Evolutionary conservation across 2,888 invertebrate species (phyloP).

Genomic region (Tetheella fluctuosa): DNA sequence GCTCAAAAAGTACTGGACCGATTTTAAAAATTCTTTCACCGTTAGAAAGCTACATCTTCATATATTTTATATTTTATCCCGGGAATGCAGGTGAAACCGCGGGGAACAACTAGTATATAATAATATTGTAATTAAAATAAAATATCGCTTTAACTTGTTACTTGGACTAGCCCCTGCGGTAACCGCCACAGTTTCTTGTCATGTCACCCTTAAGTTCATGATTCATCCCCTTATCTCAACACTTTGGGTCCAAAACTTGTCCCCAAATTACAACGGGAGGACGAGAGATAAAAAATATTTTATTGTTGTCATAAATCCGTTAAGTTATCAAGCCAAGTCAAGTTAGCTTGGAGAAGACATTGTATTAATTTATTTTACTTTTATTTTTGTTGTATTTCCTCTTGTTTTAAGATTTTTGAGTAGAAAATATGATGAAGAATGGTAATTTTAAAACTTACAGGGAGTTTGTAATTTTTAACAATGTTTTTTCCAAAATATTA

Average conservation of each 20-base stretch:
- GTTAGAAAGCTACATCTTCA: no score
- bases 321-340: not conserved
- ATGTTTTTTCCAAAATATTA: no score
- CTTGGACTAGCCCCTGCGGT: not conserved
- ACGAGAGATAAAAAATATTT: not conserved
- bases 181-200: not conserved
- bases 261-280: not conserved
- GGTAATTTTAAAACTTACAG: not conserved
- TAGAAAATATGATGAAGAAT: not conserved
- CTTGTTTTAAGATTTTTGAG: not conserved
- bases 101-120: not conserved
- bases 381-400: not conserved
- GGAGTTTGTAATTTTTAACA: no score
- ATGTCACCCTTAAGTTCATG: not conserved
- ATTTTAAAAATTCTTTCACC: no score
- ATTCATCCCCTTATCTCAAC: not conserved
- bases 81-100: no score
- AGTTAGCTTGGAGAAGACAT: not conserved
- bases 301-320: not conserved
- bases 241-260: constrained; percentile 1
- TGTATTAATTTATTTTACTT: not conserved
- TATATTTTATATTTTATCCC: no score
- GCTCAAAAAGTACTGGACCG: no score
- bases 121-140: no score
- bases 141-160: not conserved